These are phyloP conservation scores for Epirrhoe alternata DNA, from an alignment of 2,888 invertebrate genomes.

Conservation along the genomic window DNA sequence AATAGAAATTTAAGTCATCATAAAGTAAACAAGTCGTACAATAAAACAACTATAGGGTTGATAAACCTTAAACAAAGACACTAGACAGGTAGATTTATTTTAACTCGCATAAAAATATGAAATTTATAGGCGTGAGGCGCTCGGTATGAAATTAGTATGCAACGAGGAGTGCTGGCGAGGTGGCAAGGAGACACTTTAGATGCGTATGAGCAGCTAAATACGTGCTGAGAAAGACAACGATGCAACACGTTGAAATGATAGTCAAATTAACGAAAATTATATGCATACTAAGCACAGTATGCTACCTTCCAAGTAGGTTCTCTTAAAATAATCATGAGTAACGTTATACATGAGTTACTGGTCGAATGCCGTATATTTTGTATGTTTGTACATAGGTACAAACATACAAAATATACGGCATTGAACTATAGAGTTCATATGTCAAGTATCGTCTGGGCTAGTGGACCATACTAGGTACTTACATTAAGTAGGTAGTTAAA, in stretches of 20 bases:
- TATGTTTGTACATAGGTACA: too few relatives aligned
- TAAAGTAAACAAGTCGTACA: neutral
- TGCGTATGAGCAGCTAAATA: conserved; percentile 62
- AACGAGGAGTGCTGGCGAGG: conserved; percentile 63
- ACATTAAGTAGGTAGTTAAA: too few relatives aligned
- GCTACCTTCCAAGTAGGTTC: neutral
- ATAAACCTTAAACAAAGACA: conserved; percentile 48
- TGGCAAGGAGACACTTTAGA: conserved; percentile 76
- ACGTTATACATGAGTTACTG: neutral
- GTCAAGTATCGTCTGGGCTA: too few relatives aligned
- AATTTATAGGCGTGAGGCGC: conserved; percentile 52
- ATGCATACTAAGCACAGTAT: neutral
- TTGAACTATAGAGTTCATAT: too few relatives aligned
- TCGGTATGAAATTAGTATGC: conserved; percentile 71
- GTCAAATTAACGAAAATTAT: conserved; percentile 60
- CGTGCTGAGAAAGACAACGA: conserved; percentile 61
- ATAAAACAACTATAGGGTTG: conserved; percentile 39
- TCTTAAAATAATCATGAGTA: conserved; percentile 1
- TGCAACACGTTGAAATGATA: conserved; percentile 57
- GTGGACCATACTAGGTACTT: too few relatives aligned
- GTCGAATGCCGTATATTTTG: too few relatives aligned
- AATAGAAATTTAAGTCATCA: conserved; percentile 4
- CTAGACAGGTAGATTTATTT: conserved; percentile 46
- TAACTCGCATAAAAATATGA: conserved; percentile 52
- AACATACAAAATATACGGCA: too few relatives aligned